These are phyloP conservation scores for Sakesphorus luctuosus DNA, from an alignment of 2,113 vertebrate species.

Conservation along the genomic window DNA sequence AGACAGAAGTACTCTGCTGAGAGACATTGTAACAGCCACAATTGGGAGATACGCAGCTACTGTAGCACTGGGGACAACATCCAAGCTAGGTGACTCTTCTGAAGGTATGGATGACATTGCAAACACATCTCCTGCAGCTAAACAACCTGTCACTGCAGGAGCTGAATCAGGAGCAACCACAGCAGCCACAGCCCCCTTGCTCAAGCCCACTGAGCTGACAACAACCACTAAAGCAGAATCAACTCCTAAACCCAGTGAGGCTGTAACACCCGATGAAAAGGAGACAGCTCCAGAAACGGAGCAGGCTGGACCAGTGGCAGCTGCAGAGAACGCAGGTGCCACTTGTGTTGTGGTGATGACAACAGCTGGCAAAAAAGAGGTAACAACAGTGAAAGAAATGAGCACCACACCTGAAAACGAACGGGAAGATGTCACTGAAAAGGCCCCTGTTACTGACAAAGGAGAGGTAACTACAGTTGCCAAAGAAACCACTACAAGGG, in stretches of 20 bases:
- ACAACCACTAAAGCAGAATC: background rate
- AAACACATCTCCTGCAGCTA: background rate
- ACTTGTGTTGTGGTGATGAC: background rate
- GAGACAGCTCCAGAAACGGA: background rate
- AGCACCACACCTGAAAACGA: background rate
- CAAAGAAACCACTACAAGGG: conserved; percentile 12
- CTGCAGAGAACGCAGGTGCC: background rate
- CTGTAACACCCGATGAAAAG: background rate
- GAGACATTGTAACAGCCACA: background rate
- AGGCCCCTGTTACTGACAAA: background rate
- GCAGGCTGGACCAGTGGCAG: background rate
- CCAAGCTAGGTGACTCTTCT: background rate
- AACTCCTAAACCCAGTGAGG: background rate
- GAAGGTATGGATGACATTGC: background rate
- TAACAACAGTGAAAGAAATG: background rate
- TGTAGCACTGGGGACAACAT: background rate
- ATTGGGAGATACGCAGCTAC: background rate
- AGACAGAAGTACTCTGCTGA: background rate
- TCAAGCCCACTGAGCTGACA: background rate
- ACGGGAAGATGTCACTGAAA: background rate
- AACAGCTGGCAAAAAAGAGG: background rate
- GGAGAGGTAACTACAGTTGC: background rate
- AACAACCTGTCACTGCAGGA: background rate
- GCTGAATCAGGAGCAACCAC: background rate
- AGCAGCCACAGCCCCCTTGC: background rate